A percentile compares a stretch with the other conserved stretches of the same genome.
phyloP scores from a whole-genome alignment of 2,113 vertebrate species.

The Oenanthe oenanthe region DNA sequence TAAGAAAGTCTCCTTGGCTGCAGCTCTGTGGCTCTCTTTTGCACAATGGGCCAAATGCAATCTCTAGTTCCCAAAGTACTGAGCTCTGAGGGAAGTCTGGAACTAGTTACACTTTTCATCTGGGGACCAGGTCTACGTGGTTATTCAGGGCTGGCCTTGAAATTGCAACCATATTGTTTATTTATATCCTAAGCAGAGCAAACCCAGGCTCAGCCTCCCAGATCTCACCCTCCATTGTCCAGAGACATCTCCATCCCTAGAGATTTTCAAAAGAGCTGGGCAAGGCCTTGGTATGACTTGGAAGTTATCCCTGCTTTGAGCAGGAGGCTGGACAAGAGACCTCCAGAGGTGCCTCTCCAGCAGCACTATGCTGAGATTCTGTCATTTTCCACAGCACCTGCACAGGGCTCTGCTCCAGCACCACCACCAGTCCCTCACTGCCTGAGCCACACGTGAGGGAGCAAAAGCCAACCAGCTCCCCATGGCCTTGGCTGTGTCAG shows the following conservation, averaged over 20 bases:
- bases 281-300: neutral
- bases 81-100: neutral
- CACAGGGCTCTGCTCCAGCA: neutral
- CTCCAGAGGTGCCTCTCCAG: neutral
- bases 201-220: neutral
- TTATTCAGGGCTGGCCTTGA: neutral
- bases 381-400: neutral
- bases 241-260: neutral
- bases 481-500: accelerated
- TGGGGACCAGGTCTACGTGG: neutral
- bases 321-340: neutral
- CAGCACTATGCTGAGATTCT: neutral
- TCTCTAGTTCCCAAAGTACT: neutral
- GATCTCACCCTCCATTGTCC: neutral
- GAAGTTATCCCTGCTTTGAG: neutral
- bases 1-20: conserved; percentile 41
- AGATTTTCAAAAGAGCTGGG: neutral
- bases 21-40: neutral
- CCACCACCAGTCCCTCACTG: neutral
- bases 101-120: neutral
- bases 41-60: neutral
- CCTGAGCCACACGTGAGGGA: neutral
- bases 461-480: neutral
- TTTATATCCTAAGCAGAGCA: neutral
- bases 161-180: neutral